Conservation (phyloP, 2,113 vertebrate genomes). For the Upupa epops region DNA sequence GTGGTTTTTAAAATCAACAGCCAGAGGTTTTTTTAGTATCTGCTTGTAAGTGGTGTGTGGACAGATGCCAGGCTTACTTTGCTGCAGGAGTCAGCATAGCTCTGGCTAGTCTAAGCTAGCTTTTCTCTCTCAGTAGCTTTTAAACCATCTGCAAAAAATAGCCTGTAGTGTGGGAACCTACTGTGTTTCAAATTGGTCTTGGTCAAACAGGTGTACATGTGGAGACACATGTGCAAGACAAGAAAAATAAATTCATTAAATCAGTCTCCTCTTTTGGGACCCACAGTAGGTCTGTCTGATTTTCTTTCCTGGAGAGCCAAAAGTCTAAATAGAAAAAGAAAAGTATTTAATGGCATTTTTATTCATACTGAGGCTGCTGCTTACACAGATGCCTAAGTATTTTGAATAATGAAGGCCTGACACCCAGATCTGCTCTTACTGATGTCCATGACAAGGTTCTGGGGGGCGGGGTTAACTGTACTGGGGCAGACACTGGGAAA, state of each 20-base stretch:
- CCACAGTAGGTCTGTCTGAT: not conserved
- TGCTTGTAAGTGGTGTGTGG: not conserved
- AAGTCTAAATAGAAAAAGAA: not conserved
- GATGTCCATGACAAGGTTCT: not conserved
- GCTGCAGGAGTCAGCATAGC: not conserved
- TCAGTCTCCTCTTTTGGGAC: not conserved
- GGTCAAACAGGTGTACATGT: not conserved
- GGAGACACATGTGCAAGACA: not conserved
- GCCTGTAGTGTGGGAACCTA: not conserved
- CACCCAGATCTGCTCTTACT: not conserved
- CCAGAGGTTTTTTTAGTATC: not conserved
- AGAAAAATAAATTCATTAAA: not conserved
- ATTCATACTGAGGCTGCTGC: conserved; percentile 10
- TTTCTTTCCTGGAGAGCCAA: not conserved
- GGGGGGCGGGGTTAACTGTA: too few species aligned
- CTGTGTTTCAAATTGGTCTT: not conserved
- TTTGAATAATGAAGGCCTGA: not conserved
- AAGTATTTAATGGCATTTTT: conserved; percentile 5
- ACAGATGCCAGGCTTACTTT: not conserved
- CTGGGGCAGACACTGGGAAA: too few species aligned
- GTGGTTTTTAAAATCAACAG: not conserved
- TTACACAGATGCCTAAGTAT: not conserved
- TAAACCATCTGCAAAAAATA: not conserved
- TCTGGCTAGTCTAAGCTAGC: not conserved
- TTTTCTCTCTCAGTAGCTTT: not conserved